phyloP scores from a whole-genome alignment of 2,888 invertebrate genomes.

The Panopea generosa region DNA sequence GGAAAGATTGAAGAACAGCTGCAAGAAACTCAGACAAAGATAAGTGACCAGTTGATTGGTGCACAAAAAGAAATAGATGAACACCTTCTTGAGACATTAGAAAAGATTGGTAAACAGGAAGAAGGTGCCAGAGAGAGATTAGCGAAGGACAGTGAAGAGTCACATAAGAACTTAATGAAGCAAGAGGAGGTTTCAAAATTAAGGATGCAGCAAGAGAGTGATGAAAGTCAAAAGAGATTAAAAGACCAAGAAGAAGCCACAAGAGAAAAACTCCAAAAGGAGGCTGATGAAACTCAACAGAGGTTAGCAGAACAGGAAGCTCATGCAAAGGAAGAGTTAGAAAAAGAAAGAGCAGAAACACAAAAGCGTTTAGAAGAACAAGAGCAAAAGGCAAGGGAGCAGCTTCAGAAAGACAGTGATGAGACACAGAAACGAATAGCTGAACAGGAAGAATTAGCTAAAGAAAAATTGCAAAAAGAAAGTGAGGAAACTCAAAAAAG shows the following conservation, averaged over 20 bases:
- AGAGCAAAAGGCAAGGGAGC: constrained; percentile 48
- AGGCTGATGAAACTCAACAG: constrained; percentile 38
- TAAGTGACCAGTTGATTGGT: constrained; percentile 54
- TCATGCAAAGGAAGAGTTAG: constrained; percentile 35
- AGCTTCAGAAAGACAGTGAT: constrained; percentile 46
- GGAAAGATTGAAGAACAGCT: constrained; percentile 53
- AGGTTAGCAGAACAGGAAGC: constrained; percentile 55
- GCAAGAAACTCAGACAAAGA: constrained; percentile 46
- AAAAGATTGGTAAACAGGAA: constrained; percentile 54
- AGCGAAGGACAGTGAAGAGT: constrained; percentile 53
- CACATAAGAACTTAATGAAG: constrained; percentile 42
- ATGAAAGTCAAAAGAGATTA: constrained; percentile 51
- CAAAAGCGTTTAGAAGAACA: constrained; percentile 44
- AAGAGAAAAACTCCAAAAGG: constrained; percentile 52
- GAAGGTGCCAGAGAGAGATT: constrained; percentile 43
- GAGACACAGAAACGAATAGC: constrained; percentile 53
- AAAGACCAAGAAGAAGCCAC: constrained; percentile 49
- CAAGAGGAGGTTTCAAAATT: constrained; percentile 48
- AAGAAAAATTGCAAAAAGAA: constrained; percentile 54
- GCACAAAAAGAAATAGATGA: constrained; percentile 56
- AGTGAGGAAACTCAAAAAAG: constrained; percentile 53
- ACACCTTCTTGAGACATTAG: constrained; percentile 39
- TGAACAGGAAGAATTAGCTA: constrained; percentile 51
- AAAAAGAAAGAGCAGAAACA: constrained; percentile 38
- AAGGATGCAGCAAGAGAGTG: constrained; percentile 55